Percentiles rank a stretch among this genome's conserved stretches.
Evolutionary conservation across 2,113 vertebrate genomes (phyloP).

Genomic region (Pluvianellus socialis): DNA sequence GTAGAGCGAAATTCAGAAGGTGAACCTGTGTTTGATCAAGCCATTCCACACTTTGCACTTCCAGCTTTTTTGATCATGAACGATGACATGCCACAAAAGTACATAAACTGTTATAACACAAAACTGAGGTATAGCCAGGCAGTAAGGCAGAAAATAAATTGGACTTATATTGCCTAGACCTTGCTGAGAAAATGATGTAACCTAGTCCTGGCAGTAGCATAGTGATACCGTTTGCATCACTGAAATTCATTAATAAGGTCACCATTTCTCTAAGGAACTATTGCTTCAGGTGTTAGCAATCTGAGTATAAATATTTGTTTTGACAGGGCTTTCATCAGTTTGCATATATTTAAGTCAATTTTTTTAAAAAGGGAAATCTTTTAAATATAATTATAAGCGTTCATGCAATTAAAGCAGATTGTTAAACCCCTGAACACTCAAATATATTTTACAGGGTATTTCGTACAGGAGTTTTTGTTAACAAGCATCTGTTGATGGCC

Average conservation of each 20-base stretch:
- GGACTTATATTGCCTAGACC: background rate
- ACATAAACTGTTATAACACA: background rate
- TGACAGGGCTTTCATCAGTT: background rate
- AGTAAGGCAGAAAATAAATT: background rate
- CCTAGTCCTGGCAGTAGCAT: background rate
- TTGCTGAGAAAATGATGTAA: background rate
- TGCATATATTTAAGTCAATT: background rate
- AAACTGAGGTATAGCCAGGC: background rate
- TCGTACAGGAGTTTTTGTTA: background rate
- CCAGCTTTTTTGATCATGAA: background rate
- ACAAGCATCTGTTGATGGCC: background rate
- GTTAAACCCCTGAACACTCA: background rate
- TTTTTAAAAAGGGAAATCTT: background rate
- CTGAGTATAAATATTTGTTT: constrained; percentile 1
- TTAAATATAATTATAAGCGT: background rate
- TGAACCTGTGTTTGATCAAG: background rate
- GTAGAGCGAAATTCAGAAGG: background rate
- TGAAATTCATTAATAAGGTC: constrained; percentile 20
- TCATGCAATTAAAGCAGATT: background rate
- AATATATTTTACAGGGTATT: background rate
- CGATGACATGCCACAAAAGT: background rate
- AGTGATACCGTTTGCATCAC: background rate
- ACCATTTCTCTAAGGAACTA: background rate
- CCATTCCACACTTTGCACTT: background rate
- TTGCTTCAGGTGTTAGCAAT: background rate